A percentile compares a stretch with the other conserved stretches of the same genome.
Evolutionary conservation across 2,888 invertebrate species (phyloP).

Genomic region (Thymelicus acteon): DNA sequence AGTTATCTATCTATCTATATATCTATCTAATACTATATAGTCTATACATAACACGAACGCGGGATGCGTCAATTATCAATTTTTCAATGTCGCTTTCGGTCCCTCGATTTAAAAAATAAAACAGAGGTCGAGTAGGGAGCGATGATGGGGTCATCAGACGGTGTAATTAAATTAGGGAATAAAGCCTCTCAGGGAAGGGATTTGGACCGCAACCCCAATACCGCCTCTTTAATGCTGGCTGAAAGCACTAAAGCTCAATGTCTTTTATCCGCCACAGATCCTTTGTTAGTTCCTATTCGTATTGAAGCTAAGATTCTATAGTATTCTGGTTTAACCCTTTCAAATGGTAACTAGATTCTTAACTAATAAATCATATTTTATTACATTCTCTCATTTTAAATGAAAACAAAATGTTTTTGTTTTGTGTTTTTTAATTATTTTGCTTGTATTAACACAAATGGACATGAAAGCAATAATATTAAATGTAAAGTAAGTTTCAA

Average conservation of each 20-base stretch:
- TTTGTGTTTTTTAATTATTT: no score
- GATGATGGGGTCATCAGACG: conserved; percentile 68
- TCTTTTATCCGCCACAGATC: conserved; percentile 36
- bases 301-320: conserved; percentile 18
- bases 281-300: conserved; percentile 28
- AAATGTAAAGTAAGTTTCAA: no score
- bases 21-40: no score
- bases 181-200: conserved; percentile 54
- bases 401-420: no score
- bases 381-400: no score
- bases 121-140: conserved; percentile 60
- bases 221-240: conserved; percentile 39
- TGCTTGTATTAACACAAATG: no score
- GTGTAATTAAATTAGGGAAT: conserved; percentile 69
- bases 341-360: neutral
- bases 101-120: conserved; percentile 54
- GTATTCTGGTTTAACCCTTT: neutral
- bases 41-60: neutral
- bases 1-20: no score
- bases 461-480: no score
- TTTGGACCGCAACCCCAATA: conserved; percentile 48
- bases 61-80: conserved; percentile 47
- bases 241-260: conserved; percentile 41
- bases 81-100: conserved; percentile 55
- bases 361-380: neutral